These are phyloP conservation scores for Rosalia funebris DNA, from an alignment of 2,888 invertebrate species.

Conservation along the genomic window DNA sequence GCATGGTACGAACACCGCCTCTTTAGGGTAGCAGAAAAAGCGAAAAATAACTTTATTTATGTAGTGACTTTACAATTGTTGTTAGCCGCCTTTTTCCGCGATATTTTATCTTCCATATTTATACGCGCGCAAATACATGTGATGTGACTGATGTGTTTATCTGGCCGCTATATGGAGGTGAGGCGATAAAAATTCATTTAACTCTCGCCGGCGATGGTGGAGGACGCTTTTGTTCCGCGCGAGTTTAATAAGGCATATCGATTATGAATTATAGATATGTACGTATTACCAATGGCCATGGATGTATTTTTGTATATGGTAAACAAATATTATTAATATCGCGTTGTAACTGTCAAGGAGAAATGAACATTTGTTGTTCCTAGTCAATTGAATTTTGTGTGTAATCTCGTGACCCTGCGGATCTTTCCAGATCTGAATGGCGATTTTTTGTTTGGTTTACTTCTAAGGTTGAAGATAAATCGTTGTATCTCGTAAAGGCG, in stretches of 20 bases:
- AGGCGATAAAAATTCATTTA: constrained; percentile 18
- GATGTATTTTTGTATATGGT: constrained; percentile 16
- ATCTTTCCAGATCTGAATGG: background rate
- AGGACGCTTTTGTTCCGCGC: constrained; percentile 12
- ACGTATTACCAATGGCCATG: constrained; percentile 14
- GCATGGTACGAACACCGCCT: background rate
- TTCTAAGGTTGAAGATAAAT: background rate
- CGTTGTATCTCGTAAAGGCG: background rate
- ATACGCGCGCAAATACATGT: constrained; percentile 7
- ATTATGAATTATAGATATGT: constrained; percentile 23
- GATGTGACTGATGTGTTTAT: too few relatives aligned
- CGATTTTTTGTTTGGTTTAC: background rate
- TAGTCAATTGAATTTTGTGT: background rate
- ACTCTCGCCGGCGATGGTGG: constrained; percentile 5
- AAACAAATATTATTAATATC: constrained; percentile 18
- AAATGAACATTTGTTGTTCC: background rate
- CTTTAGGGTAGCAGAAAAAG: constrained; percentile 1
- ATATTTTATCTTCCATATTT: constrained; percentile 5
- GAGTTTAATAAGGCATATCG: constrained; percentile 9
- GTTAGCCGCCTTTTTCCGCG: constrained; percentile 1
- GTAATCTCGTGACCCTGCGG: constrained; percentile 5
- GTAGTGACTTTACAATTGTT: background rate
- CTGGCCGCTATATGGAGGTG: too few relatives aligned
- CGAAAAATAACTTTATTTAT: constrained; percentile 8
- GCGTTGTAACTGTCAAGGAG: constrained; percentile 17